phyloP scores from a whole-genome alignment of 2,888 invertebrate species.

The Biston betularia region DNA sequence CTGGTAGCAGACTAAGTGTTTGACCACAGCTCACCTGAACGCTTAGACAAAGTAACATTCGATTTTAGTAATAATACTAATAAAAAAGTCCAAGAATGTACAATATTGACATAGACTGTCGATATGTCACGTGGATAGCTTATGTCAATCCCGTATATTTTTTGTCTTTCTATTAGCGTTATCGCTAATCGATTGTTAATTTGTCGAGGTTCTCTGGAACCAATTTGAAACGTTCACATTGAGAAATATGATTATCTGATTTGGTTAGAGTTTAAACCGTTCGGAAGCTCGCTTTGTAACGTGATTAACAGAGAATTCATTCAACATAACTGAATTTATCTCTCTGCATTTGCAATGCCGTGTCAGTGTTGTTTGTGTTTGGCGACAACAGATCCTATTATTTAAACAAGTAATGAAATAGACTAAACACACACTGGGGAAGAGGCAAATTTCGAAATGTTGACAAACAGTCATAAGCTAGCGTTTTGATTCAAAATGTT shows the following conservation, averaged over 20 bases:
- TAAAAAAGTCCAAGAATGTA: too few species aligned
- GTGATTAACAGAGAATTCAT: conserved; percentile 39
- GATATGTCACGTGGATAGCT: too few species aligned
- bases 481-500: too few species aligned
- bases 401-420: not conserved
- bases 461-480: not conserved
- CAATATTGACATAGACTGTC: too few species aligned
- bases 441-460: not conserved
- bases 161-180: too few species aligned
- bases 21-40: too few species aligned
- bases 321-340: conserved; percentile 36
- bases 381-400: not conserved
- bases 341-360: not conserved
- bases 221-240: conserved; percentile 24
- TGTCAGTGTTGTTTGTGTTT: not conserved
- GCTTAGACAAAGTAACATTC: too few species aligned
- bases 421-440: not conserved
- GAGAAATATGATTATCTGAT: conserved; percentile 37
- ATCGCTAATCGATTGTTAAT: not conserved
- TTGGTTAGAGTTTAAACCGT: conserved; percentile 43
- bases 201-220: not conserved
- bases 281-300: conserved; percentile 35
- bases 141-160: too few species aligned
- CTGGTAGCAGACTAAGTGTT: too few species aligned
- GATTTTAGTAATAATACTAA: too few species aligned